Evolutionary conservation across 2,888 invertebrate species (phyloP), one percentile per base, ranked within the genome.

Genomic region (Formica aserva): DNA sequence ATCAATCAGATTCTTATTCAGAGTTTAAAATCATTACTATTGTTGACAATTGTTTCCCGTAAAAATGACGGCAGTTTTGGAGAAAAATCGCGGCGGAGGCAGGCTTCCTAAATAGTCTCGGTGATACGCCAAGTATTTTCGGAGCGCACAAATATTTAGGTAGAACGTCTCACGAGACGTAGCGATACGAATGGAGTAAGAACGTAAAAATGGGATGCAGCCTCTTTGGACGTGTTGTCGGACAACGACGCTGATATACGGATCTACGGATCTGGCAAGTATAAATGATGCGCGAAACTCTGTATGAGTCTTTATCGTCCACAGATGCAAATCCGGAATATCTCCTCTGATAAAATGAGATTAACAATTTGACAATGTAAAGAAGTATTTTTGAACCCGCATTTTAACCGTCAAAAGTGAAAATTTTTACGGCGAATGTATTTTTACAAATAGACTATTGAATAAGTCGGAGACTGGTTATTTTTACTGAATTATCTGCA

Each of bases 101-200:
- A 52, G 55, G 8, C 66, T 48, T 77, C 29, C 8, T n/a, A 80
- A 78, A 62, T 69, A 72, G 74, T 55, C 38, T 67, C 85, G 87
- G 72, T 67, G 35, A 22, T 5, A 78, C 38, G 62, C 69, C 85
- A 82, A 85, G n/a, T 85, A 88, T 88, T 80, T 83, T 62, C 29
- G 45, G 88, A 85, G 81, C 82, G 84, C 60, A 83, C 77, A 85
- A 88, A 87, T 85, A 78, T 87, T 88, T 85, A 67, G 83, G 63
- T 66, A 18, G 35, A 55, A 48, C 52, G 62, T 77, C 15, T 45
- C 15, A n/a, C 29, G 32, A 66, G 38, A 29, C 62, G 52, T 63
- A 26, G 26, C 26, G 84, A 77, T 80, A 86, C 71, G 81, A 88
- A 85, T 85, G 86, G 83, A 71, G 60, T 80, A 69, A 74, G 83